phyloP scores from a whole-genome alignment of 2,797 vertebrate species.

The Borostomias antarcticus region DNA sequence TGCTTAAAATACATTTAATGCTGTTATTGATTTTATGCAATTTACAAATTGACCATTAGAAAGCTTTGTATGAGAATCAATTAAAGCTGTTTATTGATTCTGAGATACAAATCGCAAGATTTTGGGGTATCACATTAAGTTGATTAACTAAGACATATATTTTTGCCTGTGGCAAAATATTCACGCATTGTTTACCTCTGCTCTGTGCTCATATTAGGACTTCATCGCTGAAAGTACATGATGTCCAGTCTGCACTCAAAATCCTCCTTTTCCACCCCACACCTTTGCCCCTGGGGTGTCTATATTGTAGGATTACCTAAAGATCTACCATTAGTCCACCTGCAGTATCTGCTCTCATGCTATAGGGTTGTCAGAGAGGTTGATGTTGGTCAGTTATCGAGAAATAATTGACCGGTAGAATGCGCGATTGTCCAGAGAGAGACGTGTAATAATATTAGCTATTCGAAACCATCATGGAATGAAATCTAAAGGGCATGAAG shows the following conservation, averaged over 20 bases:
- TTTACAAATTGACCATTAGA: not conserved
- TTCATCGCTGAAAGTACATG: conserved; percentile 69
- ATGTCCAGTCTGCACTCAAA: not conserved
- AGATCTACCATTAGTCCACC: too few relatives aligned
- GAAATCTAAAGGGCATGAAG: not conserved
- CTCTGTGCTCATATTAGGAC: conserved; percentile 54
- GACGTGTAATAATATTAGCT: not conserved
- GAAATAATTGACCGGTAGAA: too few relatives aligned
- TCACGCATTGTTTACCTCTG: conserved; percentile 19
- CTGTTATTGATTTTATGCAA: not conserved
- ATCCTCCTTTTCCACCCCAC: not conserved
- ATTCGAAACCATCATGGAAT: not conserved
- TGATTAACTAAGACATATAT: too few relatives aligned
- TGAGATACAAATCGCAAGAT: conserved; percentile 1
- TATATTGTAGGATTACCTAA: too few relatives aligned
- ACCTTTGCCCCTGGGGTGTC: not conserved
- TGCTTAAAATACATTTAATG: not conserved
- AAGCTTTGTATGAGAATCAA: not conserved
- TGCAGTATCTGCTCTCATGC: too few relatives aligned
- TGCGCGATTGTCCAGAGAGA: too few relatives aligned
- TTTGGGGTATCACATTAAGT: too few relatives aligned
- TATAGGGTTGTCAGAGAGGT: too few relatives aligned
- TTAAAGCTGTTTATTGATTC: not conserved
- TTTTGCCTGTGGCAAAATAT: not conserved
- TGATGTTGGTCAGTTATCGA: too few relatives aligned